These are phyloP conservation scores for Petrocephalus microphthalmus DNA, from an alignment of 2,113 vertebrate species.

Conservation along the genomic window DNA sequence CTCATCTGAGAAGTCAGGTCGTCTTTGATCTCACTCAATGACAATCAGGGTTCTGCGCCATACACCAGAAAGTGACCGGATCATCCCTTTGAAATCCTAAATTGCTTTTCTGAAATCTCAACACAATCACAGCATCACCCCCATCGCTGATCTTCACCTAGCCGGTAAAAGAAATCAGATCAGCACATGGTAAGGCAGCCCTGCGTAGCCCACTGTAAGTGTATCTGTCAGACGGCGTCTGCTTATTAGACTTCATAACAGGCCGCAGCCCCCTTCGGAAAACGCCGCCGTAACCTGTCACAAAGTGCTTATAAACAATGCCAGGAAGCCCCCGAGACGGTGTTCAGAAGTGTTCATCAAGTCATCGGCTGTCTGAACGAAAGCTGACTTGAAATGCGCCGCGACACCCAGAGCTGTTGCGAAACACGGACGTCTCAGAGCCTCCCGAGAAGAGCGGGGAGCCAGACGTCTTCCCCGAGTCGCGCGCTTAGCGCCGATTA, in stretches of 20 bases:
- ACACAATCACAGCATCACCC: background rate
- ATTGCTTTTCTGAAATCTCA: background rate
- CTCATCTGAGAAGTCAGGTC: background rate
- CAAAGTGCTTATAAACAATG: background rate
- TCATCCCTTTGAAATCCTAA: background rate
- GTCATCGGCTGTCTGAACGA: background rate
- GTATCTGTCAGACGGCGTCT: background rate
- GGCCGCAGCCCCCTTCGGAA: background rate
- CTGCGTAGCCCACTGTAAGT: background rate
- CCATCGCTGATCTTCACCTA: background rate
- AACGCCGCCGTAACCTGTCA: background rate
- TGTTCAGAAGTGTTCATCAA: background rate
- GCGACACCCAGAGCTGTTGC: background rate
- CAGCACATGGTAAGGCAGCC: background rate
- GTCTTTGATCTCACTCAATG: background rate
- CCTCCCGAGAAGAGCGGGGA: background rate
- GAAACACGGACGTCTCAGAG: background rate
- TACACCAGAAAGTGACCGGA: background rate
- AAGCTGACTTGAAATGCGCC: background rate
- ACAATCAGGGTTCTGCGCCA: background rate
- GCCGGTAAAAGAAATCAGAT: background rate
- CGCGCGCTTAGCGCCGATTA: background rate
- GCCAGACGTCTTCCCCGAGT: background rate
- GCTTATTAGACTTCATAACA: background rate
- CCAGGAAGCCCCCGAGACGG: background rate